phyloP scores from a whole-genome alignment of 2,113 vertebrate genomes.

The Aegithalos caudatus region DNA sequence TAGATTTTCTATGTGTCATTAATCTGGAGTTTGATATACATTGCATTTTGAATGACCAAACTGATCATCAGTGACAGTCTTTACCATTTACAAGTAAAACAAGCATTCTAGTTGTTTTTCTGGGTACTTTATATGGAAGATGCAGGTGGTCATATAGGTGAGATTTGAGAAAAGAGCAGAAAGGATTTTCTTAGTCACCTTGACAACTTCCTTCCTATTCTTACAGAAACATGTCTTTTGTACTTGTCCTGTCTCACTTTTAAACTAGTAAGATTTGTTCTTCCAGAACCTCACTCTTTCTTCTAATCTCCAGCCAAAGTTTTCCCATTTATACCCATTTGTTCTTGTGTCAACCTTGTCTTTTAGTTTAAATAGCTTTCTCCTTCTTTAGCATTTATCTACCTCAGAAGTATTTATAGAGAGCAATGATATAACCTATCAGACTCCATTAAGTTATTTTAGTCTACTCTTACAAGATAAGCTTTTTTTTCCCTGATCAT shows the following conservation, averaged over 20 bases:
- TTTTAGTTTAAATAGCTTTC: slow-evolving; percentile 54
- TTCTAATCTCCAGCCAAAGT: background rate
- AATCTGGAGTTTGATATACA: background rate
- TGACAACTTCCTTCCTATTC: background rate
- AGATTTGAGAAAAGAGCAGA: background rate
- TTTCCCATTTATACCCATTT: slow-evolving; percentile 42
- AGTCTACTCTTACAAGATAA: slow-evolving; percentile 49
- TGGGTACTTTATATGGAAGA: background rate
- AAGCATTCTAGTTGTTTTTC: background rate
- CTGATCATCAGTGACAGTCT: background rate
- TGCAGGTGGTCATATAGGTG: background rate
- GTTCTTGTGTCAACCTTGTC: slow-evolving; percentile 54
- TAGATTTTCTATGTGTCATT: background rate
- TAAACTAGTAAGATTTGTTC: slow-evolving; percentile 1
- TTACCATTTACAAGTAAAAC: background rate
- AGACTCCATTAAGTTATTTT: slow-evolving; percentile 57
- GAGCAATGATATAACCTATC: slow-evolving; percentile 42
- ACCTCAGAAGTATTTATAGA: slow-evolving; percentile 62
- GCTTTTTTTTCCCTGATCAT: slow-evolving; percentile 10
- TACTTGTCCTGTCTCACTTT: background rate
- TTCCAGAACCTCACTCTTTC: slow-evolving; percentile 1
- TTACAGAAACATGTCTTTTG: background rate
- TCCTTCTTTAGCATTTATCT: slow-evolving; percentile 44
- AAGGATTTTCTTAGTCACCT: background rate
- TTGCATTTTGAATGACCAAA: background rate